Evolutionary conservation across 2,888 invertebrate species (phyloP).

Genomic region (Athalia rosae): DNA sequence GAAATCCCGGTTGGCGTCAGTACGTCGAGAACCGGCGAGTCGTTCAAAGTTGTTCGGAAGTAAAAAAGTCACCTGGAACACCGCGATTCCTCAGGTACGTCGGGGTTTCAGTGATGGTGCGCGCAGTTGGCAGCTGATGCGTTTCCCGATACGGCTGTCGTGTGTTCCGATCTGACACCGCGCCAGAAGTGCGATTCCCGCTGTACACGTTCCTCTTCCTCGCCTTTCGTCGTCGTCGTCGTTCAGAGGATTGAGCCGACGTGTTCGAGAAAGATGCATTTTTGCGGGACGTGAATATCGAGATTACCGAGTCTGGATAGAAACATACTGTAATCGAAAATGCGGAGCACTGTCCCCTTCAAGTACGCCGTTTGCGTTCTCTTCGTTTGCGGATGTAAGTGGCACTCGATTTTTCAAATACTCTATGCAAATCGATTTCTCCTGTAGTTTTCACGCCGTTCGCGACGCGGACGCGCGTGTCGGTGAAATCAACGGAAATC

Average conservation of each 20-base stretch:
- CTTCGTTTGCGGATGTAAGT: conserved; percentile 60
- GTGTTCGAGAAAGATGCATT: conserved; percentile 14
- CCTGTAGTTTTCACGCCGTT: not conserved
- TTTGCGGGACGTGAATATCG: conserved; percentile 24
- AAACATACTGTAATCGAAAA: conserved; percentile 49
- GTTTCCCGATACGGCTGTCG: too few relatives aligned
- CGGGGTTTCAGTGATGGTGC: not conserved
- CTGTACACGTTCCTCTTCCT: not conserved
- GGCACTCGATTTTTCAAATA: conserved; percentile 7
- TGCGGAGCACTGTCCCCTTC: conserved; percentile 55
- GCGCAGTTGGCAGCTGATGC: too few relatives aligned
- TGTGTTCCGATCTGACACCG: too few relatives aligned
- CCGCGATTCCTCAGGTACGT: not conserved
- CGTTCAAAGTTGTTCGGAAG: not conserved
- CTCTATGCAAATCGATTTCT: conserved; percentile 33
- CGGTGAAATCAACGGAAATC: conserved; percentile 16
- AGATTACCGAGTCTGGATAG: too few relatives aligned
- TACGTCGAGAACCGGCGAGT: conserved; percentile 35
- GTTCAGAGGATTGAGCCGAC: not conserved
- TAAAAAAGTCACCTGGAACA: not conserved
- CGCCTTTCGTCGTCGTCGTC: not conserved
- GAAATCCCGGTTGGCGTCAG: conserved; percentile 28
- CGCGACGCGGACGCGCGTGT: not conserved
- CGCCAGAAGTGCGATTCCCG: too few relatives aligned
- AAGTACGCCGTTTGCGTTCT: conserved; percentile 59